phyloP scores from a whole-genome alignment of 2,113 vertebrate species.

The Gymnogyps californianus region DNA sequence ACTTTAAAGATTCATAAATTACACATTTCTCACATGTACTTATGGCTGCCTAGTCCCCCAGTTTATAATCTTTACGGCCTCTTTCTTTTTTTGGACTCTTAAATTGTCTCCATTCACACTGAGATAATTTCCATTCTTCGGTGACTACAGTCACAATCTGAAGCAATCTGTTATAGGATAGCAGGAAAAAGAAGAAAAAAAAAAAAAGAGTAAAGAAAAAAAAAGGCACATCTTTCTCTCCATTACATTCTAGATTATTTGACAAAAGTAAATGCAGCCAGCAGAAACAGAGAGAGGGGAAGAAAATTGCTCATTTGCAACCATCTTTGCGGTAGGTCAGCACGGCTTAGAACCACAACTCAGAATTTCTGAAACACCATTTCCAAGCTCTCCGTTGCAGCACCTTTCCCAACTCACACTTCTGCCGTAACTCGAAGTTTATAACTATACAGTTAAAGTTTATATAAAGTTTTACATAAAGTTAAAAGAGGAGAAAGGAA shows the following conservation, averaged over 20 bases:
- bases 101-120: not conserved
- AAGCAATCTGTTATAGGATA: accelerated
- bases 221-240: not conserved
- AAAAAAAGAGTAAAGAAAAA: not conserved
- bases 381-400: not conserved
- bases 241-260: not conserved
- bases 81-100: not conserved
- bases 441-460: not conserved
- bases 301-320: not conserved
- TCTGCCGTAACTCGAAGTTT: not conserved
- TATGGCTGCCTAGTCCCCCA: not conserved
- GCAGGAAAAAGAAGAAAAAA: not conserved
- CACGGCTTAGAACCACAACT: not conserved
- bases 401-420: not conserved
- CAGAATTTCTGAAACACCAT: not conserved
- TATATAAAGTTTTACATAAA: accelerated
- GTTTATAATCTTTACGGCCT: not conserved
- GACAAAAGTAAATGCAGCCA: not conserved
- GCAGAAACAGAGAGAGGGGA: not conserved
- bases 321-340: not conserved
- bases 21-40: not conserved
- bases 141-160: not conserved
- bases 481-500: not conserved
- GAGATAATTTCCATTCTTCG: not conserved
- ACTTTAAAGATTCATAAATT: not conserved